Conservation (phyloP, 2,888 invertebrate genomes). For the Corythucha ciliata region DNA sequence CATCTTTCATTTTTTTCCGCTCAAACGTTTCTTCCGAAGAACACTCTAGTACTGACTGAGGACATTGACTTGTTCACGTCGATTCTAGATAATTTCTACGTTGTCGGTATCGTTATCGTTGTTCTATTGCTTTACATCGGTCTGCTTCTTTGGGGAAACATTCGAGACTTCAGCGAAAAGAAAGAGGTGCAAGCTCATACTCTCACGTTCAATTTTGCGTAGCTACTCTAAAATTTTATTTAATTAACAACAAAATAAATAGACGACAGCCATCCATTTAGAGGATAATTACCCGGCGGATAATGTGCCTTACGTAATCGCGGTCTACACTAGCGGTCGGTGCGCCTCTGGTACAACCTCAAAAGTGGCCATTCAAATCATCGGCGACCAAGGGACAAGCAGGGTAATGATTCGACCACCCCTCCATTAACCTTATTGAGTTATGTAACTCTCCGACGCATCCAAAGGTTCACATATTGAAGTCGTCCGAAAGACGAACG, state of each 20-base stretch:
- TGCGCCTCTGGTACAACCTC: neutral
- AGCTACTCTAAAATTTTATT: neutral
- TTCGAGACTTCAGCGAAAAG: neutral
- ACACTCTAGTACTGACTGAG: neutral
- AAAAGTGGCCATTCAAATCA: neutral
- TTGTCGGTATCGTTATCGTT: neutral
- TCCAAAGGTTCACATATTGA: too few species aligned
- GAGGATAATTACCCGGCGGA: neutral
- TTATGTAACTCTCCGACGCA: too few species aligned
- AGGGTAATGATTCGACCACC: too few species aligned
- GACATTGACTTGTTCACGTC: neutral
- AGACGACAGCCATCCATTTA: neutral
- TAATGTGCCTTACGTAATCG: neutral
- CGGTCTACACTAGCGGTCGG: neutral
- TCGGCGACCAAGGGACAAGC: neutral
- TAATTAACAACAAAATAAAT: too few species aligned
- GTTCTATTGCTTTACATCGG: neutral
- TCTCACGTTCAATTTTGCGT: too few species aligned
- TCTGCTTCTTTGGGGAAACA: neutral
- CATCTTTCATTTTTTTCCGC: too few species aligned
- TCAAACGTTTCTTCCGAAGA: too few species aligned
- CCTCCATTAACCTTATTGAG: too few species aligned
- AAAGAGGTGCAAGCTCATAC: too few species aligned
- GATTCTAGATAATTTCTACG: neutral
- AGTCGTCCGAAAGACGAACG: too few species aligned